Conservation (phyloP, 2,888 invertebrate genomes). For the Tinea semifulvella region DNA sequence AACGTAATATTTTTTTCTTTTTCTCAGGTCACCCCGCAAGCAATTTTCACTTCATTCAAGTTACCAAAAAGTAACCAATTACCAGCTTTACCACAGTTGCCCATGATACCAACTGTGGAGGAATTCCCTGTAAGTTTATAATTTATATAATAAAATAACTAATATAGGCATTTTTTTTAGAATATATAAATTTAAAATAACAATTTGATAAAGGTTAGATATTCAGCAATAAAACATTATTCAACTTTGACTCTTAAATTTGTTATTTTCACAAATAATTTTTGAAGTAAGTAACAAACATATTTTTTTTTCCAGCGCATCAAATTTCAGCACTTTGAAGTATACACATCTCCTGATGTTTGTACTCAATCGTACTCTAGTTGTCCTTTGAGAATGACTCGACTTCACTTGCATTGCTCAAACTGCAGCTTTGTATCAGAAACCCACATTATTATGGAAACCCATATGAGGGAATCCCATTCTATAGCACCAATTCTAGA, state of each 20-base stretch:
- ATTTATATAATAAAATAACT: background rate
- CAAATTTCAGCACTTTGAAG: constrained; percentile 70
- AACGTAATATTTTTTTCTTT: no score
- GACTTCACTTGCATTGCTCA: constrained; percentile 87
- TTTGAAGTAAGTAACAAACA: no score
- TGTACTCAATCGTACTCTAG: constrained; percentile 75
- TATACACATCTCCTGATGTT: constrained; percentile 65
- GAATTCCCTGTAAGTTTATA: constrained; percentile 58
- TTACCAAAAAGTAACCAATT: constrained; percentile 75
- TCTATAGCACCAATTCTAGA: constrained; percentile 82
- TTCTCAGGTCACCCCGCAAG: constrained; percentile 78
- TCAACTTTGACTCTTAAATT: no score
- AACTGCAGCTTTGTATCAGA: constrained; percentile 88
- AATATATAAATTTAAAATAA: no score
- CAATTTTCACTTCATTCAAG: constrained; percentile 93
- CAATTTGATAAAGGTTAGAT: no score
- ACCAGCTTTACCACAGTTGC: constrained; percentile 45
- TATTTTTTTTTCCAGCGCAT: constrained; percentile 46
- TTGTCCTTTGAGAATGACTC: constrained; percentile 73
- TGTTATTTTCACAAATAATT: background rate
- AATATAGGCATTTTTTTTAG: no score
- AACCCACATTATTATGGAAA: constrained; percentile 77
- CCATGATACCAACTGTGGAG: constrained; percentile 49
- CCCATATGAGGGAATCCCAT: constrained; percentile 88
- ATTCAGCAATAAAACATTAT: no score